Evolutionary conservation across 2,797 vertebrate species (phyloP), one percentile per base, ranked within the genome.

Genomic region (Esox masquinongy): DNA sequence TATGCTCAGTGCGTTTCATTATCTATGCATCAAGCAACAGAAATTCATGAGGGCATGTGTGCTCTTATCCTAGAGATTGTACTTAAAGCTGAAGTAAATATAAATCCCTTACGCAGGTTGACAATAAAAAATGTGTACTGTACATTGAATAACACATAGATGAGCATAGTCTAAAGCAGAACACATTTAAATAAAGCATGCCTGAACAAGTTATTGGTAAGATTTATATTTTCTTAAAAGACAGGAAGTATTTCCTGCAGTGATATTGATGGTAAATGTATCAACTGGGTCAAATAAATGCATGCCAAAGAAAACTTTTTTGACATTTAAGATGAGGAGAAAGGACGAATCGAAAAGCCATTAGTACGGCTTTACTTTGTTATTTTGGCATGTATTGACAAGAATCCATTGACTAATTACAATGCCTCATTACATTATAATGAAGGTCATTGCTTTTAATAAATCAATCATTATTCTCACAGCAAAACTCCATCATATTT

Each of bases 401-500:
- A 78, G 77, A 91, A 91, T 83, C 86, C 90, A 92, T 94, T 86
- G 91, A 93, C 90, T 91, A 92, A 95, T 93, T 92, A 92, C 92
- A 91, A 94, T 91, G 93, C 86, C 89, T 93, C 92, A 93, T 94
- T 94, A 93, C 90, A 92, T 91, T 89, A 89, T 93, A 91, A 94
- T 92, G 91, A 92, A 93, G 93, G 92, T 92, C 91, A 92, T 90
- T 90, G 91, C 89, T 88, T 92, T 93, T 92, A 92, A 94, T 93
- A 91, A 92, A 94, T 95, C 93, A 92, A 93, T 95, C 93, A 92
- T 92, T 91, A 92, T 93, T 93, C 91, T 92, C 91, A 90, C 89
- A 85, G 91, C 89, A 91, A 85, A 91, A 92, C 92, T 94, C 90
- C 91, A 89, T 92, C 91, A 90, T 90, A 92, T 92, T 92, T 89